These are phyloP conservation scores for Heliangelus exortis DNA, from an alignment of 2,797 vertebrate genomes.

Conservation along the genomic window DNA sequence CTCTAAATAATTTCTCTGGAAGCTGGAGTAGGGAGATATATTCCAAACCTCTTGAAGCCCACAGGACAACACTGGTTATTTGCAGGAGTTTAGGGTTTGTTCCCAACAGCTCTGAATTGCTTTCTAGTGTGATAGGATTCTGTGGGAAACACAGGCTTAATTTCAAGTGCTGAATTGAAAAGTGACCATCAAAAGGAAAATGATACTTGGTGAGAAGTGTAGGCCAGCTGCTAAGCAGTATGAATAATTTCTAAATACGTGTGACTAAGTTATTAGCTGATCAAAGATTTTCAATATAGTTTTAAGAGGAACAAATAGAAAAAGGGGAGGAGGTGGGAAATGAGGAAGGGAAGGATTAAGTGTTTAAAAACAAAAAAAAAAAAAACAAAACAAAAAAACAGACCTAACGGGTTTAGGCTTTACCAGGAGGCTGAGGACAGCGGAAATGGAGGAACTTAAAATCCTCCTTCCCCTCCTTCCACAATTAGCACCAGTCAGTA, in stretches of 20 bases:
- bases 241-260: not conserved
- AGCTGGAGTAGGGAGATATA: not conserved
- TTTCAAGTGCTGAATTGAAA: not conserved
- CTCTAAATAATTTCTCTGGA: not conserved
- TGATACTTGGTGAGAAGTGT: not conserved
- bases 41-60: not conserved
- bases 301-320: not conserved
- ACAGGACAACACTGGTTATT: rapidly evolving
- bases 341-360: not conserved
- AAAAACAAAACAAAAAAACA: not conserved
- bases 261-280: not conserved
- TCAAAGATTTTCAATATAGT: not conserved
- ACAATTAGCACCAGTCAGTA: not conserved
- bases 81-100: not conserved
- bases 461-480: not conserved
- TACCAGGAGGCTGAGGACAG: not conserved
- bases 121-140: not conserved
- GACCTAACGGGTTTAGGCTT: not conserved
- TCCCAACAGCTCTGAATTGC: not conserved
- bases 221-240: not conserved
- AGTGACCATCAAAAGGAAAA: not conserved
- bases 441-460: not conserved
- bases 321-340: not conserved
- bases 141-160: not conserved
- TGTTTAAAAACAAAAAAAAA: not conserved